Conservation (phyloP, 2,113 vertebrate species). For the Lepus timidus region DNA sequence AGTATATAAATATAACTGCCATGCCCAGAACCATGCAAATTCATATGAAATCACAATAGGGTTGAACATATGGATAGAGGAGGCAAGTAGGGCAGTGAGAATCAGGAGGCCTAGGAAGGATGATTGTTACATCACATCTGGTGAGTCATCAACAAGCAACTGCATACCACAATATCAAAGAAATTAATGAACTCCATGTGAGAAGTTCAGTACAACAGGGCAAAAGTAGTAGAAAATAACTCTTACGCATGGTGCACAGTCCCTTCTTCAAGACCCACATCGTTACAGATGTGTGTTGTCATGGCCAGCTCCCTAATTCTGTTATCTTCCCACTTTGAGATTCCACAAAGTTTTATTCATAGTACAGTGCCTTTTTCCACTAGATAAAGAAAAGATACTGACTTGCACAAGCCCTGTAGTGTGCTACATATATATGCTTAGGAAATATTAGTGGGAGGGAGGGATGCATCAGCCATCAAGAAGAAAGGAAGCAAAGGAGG, state of each 20-base stretch:
- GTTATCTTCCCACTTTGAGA: background rate
- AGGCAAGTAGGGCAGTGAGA: background rate
- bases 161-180: background rate
- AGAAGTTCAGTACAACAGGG: background rate
- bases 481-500: background rate
- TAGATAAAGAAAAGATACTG: background rate
- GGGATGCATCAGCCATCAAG: background rate
- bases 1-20: background rate
- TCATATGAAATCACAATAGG: constrained; percentile 20
- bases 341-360: background rate
- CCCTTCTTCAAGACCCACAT: background rate
- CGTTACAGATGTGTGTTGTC: background rate
- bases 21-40: constrained; percentile 25
- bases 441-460: background rate
- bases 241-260: background rate
- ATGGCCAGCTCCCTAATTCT: background rate
- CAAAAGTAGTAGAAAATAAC: background rate
- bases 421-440: background rate
- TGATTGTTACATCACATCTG: background rate
- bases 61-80: background rate
- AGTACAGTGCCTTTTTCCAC: background rate
- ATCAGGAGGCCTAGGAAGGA: background rate
- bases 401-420: background rate
- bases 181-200: background rate
- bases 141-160: background rate